Evolutionary conservation across 2,888 invertebrate species (phyloP), one percentile per base, ranked within the genome.

Genomic region (Neoaliturus tenellus): DNA sequence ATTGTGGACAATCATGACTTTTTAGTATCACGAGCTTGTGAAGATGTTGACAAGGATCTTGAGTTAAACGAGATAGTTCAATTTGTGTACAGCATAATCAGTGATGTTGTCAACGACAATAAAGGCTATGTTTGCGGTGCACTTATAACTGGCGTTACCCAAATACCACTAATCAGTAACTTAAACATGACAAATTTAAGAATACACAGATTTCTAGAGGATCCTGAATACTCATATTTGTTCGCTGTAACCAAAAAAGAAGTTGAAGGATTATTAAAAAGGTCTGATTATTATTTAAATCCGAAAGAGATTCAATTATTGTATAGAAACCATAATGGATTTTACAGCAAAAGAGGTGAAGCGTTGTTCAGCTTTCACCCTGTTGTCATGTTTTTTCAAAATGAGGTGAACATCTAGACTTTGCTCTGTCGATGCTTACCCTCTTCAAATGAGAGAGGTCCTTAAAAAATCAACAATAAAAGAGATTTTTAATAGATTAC

Each of bases 1-100:
- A 23, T 71, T 20, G 71, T 71, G 23, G 71, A 71, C 39, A 71
- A 71, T 20, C 41, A 71, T 28, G 71, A 71, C 39, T 35, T 23
- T 20, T 8, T 71, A 25, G 17, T 71, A 10, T 39, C 8, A 0
- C 12, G 2, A 6, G 71, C 39, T 10, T n/a, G 35, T 23, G 2
- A 35, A 12, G 23, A 39, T 14, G 71, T 71, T 6, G 41, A 71
- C 2, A 41, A 39, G 0, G 71, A 71, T 8, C 8, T 17, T 1
- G 39, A 35, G 20, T 12, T 71, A 3, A 10, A 8, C 20, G 41
- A 35, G 5, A 71, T 71, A 2, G 41, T 39, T 10, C n/a, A n/a
- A 1, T 71, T 39, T 12, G 41, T 41, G 3, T 39, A 39, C 12
- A 20, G 20, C 10, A 35, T 71, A 4, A 35, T 71, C 20, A 14